Percentiles rank a stretch among this genome's conserved stretches.
Evolutionary conservation across 2,888 invertebrate genomes (phyloP).

Genomic region (Frankliniella intonsa): DNA sequence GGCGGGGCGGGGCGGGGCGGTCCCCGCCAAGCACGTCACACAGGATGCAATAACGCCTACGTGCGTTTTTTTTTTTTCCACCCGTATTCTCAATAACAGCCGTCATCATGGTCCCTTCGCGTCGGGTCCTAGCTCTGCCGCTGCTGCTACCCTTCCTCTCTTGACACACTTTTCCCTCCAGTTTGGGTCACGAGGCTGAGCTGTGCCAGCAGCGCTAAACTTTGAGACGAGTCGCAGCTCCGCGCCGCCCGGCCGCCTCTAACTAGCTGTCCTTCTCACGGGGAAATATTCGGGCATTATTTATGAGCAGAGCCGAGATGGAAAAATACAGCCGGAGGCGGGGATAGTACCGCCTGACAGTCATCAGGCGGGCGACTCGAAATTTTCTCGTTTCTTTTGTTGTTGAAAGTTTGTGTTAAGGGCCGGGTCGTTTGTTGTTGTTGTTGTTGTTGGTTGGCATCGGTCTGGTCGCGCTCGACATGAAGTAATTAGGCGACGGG

Average conservation of each 20-base stretch:
- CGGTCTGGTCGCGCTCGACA: too few relatives aligned
- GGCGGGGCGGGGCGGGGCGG: too few relatives aligned
- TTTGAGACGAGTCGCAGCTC: conserved; percentile 3
- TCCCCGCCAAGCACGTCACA: too few relatives aligned
- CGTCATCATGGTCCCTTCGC: too few relatives aligned
- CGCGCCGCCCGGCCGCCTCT: neutral
- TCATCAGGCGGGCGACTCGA: too few relatives aligned
- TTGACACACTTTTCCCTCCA: neutral
- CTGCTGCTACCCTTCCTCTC: neutral
- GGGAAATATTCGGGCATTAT: neutral
- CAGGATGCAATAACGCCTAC: neutral
- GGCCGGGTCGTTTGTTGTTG: too few relatives aligned
- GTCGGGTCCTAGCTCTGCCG: too few relatives aligned
- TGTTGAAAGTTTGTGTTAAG: neutral
- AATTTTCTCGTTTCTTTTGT: neutral
- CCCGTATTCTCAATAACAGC: too few relatives aligned
- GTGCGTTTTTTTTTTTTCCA: neutral
- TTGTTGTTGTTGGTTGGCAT: neutral
- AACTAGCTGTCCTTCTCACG: conserved; percentile 6
- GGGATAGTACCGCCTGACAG: too few relatives aligned
- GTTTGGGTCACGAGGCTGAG: conserved; percentile 1
- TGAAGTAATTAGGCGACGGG: neutral
- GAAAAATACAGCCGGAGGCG: neutral
- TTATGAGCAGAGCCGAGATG: neutral
- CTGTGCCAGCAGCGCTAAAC: neutral